Percentiles rank a stretch among this genome's conserved stretches.
Evolutionary conservation across 2,888 invertebrate species (phyloP).

Genomic region (Synanthedon vespiformis): DNA sequence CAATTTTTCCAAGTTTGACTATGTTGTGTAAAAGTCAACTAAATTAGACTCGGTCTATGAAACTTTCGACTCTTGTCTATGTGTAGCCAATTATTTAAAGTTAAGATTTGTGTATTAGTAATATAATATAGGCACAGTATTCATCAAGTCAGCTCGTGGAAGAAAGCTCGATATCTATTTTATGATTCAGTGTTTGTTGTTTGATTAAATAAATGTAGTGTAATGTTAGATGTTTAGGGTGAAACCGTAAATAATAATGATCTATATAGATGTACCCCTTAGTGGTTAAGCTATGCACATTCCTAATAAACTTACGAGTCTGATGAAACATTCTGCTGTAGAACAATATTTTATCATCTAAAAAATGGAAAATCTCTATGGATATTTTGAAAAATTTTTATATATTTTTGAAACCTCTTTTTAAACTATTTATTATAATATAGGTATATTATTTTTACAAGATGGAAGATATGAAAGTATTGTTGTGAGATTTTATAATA

Average conservation of each 20-base stretch:
- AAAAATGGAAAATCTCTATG: conserved; percentile 44
- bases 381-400: conserved; percentile 58
- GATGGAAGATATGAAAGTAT: conserved; percentile 25
- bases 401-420: conserved; percentile 58
- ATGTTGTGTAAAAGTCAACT: no score
- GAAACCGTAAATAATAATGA: conserved; percentile 37
- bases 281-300: conserved; percentile 63
- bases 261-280: conserved; percentile 26
- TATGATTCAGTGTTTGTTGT: conserved; percentile 46
- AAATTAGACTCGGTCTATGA: no score
- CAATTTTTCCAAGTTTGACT: no score
- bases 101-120: conserved; percentile 1
- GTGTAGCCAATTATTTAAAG: conserved; percentile 7
- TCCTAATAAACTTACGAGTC: conserved; percentile 57
- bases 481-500: conserved; percentile 48
- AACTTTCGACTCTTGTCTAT: conserved; percentile 25
- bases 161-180: conserved; percentile 41
- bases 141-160: conserved; percentile 68
- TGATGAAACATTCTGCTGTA: conserved; percentile 64
- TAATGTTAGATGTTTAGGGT: conserved; percentile 31
- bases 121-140: conserved; percentile 44
- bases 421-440: conserved; percentile 45
- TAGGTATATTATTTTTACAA: conserved; percentile 54
- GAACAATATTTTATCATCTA: conserved; percentile 50
- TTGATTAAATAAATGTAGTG: conserved; percentile 32